Percentiles rank a stretch among this genome's conserved stretches.
Conservation (phyloP, 2,888 invertebrate species). For the Ophion slaviceki region DNA sequence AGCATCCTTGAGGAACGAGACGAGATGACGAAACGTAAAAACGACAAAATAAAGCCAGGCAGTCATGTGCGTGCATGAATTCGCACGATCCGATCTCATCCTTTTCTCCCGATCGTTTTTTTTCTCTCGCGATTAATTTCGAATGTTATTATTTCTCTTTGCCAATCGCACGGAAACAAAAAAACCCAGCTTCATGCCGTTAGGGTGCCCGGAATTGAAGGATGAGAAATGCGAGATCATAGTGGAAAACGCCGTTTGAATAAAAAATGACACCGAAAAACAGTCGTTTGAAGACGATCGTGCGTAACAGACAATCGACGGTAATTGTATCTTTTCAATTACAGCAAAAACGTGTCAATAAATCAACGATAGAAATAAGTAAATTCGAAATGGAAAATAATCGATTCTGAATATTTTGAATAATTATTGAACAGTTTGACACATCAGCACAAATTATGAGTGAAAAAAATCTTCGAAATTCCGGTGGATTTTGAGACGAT, state of each 20-base stretch:
- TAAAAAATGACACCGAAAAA: neutral
- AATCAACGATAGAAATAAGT: too few species aligned
- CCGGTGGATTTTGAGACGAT: too few species aligned
- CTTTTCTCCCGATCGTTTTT: neutral
- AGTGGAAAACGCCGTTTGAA: neutral
- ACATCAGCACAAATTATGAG: neutral
- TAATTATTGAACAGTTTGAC: neutral
- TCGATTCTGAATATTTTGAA: too few species aligned
- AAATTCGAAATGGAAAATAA: too few species aligned
- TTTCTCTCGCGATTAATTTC: neutral
- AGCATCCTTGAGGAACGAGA: too few species aligned
- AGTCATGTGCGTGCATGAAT: too few species aligned
- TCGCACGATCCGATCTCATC: neutral
- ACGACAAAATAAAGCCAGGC: too few species aligned
- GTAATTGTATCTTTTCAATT: too few species aligned
- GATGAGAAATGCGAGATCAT: neutral
- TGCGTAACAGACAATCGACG: too few species aligned
- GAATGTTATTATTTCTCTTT: slow-evolving; percentile 1
- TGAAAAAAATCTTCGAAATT: neutral
- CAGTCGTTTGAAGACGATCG: too few species aligned
- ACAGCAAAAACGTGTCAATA: too few species aligned
- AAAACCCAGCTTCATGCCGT: neutral
- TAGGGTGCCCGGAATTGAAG: slow-evolving; percentile 18
- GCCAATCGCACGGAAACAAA: neutral
- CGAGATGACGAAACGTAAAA: too few species aligned